Evolutionary conservation across 2,797 vertebrate species (phyloP).

Genomic region (Chelonia mydas): DNA sequence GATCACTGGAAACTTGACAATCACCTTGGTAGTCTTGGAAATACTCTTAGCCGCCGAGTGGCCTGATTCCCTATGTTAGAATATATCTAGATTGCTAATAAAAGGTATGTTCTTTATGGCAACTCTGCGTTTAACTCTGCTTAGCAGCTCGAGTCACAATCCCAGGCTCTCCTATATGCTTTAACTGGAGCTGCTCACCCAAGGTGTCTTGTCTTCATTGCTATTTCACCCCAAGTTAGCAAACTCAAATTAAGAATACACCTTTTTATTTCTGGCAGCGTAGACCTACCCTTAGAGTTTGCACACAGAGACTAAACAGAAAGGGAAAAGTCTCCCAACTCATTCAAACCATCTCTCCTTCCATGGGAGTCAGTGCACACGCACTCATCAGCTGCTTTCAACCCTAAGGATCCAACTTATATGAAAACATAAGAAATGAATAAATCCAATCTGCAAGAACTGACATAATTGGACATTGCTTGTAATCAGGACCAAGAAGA

Average conservation of each 20-base stretch:
- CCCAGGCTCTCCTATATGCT: neutral
- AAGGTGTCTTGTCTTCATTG: too few relatives aligned
- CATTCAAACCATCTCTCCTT: constrained; percentile 42
- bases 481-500: constrained; percentile 39
- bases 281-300: neutral
- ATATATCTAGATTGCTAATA: neutral
- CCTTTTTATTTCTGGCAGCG: neutral
- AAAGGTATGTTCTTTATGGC: neutral
- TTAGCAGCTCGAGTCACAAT: neutral
- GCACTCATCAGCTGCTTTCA: neutral
- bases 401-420: constrained; percentile 48
- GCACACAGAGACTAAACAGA: neutral
- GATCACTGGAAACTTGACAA: neutral
- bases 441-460: constrained; percentile 38
- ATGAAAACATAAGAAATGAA: constrained; percentile 57
- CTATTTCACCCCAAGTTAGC: neutral
- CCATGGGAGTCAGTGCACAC: neutral
- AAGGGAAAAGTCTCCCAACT: constrained; percentile 12
- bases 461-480: constrained; percentile 48
- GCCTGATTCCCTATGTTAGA: neutral
- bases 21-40: neutral
- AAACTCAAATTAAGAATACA: neutral
- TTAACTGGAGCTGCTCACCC: too few relatives aligned
- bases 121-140: neutral
- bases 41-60: neutral